phyloP scores from a whole-genome alignment of 92 coral and sea anemone genomes.

The Isaurus tuberculatus region DNA sequence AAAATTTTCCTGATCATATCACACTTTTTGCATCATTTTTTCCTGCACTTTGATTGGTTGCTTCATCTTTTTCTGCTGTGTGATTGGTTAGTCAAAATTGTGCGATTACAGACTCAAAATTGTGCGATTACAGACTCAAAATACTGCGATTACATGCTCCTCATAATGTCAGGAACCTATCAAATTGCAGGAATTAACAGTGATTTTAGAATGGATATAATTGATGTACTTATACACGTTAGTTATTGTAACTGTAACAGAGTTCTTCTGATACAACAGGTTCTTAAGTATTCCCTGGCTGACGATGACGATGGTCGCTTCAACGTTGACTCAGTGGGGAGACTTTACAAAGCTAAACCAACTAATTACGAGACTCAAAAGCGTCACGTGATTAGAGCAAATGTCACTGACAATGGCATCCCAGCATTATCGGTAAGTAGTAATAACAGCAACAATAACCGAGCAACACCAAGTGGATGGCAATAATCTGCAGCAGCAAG shows the following conservation, averaged over 20 bases:
- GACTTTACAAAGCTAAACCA: constrained; percentile 73
- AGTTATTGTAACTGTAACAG: background rate
- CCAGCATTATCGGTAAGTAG: constrained; percentile 74
- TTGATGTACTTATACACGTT: too few species aligned
- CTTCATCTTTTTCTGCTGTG: too few species aligned
- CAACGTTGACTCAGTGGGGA: constrained; percentile 73
- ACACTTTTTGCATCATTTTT: too few species aligned
- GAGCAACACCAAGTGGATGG: background rate
- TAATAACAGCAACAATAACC: background rate
- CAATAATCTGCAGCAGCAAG: background rate
- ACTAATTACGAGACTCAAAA: constrained; percentile 81
- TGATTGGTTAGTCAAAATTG: too few species aligned
- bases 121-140: too few species aligned
- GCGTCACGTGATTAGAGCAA: constrained; percentile 72
- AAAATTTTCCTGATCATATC: too few species aligned
- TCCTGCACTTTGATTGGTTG: too few species aligned
- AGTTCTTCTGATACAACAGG: constrained; percentile 20
- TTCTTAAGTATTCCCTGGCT: constrained; percentile 70
- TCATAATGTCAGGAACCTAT: too few species aligned
- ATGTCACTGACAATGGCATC: constrained; percentile 82
- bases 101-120: too few species aligned
- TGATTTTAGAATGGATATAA: too few species aligned
- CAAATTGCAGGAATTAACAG: too few species aligned
- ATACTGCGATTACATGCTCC: too few species aligned
- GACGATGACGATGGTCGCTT: constrained; percentile 91